phyloP scores from a whole-genome alignment of 2,113 vertebrate genomes.

The Cacatua alba region DNA sequence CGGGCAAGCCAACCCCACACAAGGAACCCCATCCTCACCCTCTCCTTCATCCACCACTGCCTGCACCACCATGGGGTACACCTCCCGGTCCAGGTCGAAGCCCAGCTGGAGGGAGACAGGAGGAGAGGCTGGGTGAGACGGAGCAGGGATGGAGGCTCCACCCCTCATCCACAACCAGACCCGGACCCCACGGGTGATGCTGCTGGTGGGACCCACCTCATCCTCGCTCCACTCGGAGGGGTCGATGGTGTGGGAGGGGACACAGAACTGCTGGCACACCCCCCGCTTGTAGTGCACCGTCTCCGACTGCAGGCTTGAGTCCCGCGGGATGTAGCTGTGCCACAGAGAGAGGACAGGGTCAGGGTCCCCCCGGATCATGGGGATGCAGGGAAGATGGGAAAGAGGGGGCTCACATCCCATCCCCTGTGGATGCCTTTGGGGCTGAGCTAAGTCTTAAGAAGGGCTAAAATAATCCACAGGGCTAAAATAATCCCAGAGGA shows the following conservation, averaged over 20 bases:
- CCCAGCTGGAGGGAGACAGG: conserved; percentile 79
- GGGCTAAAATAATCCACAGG: neutral
- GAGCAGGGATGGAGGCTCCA: neutral
- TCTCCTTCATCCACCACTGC: conserved; percentile 94
- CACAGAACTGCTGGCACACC: conserved; percentile 95
- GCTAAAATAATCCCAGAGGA: neutral
- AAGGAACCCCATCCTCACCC: conserved; percentile 53
- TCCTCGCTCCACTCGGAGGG: conserved; percentile 94
- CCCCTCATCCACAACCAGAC: rapidly evolving
- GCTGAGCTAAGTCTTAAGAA: neutral
- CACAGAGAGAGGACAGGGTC: neutral
- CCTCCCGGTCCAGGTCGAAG: conserved; percentile 92
- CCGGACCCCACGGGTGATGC: rapidly evolving
- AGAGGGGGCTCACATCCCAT: neutral
- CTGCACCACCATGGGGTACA: conserved; percentile 96
- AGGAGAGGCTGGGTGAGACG: neutral
- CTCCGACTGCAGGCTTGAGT: conserved; percentile 92
- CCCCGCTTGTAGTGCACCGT: conserved; percentile 93
- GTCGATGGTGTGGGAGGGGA: conserved; percentile 94
- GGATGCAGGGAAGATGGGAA: neutral
- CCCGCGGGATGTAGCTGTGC: conserved; percentile 90
- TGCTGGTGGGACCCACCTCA: conserved; percentile 78
- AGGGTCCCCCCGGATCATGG: neutral
- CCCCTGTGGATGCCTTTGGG: neutral
- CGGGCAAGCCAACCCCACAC: neutral